Conservation (phyloP, 2,113 vertebrate genomes). For the Tupaia tana region DNA sequence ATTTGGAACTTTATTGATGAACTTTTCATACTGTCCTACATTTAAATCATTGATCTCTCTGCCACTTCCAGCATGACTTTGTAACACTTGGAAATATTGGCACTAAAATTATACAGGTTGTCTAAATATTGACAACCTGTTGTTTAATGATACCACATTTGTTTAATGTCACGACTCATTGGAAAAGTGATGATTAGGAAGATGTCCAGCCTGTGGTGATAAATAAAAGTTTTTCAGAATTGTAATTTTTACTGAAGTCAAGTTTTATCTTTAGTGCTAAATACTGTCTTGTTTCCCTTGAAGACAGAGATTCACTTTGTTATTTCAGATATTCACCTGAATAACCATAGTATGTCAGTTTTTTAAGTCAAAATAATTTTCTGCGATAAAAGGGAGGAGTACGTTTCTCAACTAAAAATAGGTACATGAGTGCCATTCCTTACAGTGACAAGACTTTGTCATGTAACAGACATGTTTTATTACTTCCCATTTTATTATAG, state of each 20-base stretch:
- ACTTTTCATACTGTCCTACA: neutral
- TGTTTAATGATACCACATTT: neutral
- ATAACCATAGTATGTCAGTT: neutral
- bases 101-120: neutral
- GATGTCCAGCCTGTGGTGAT: neutral
- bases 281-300: neutral
- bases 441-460: neutral
- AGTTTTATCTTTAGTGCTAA: slow-evolving; percentile 39
- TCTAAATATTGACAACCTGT: neutral
- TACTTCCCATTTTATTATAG: neutral
- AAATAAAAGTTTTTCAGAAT: neutral
- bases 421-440: neutral
- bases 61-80: slow-evolving; percentile 19
- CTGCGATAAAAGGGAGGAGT: neutral
- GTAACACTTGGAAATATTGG: neutral
- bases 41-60: neutral
- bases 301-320: neutral
- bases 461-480: neutral
- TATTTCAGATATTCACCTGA: neutral
- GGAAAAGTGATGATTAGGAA: neutral
- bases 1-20: neutral
- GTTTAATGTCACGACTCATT: neutral
- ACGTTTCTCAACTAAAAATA: neutral
- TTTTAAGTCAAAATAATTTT: slow-evolving; percentile 35
- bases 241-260: slow-evolving; percentile 47